Conservation (phyloP, 2,888 invertebrate species). For the Exephanes ischioxanthus region DNA sequence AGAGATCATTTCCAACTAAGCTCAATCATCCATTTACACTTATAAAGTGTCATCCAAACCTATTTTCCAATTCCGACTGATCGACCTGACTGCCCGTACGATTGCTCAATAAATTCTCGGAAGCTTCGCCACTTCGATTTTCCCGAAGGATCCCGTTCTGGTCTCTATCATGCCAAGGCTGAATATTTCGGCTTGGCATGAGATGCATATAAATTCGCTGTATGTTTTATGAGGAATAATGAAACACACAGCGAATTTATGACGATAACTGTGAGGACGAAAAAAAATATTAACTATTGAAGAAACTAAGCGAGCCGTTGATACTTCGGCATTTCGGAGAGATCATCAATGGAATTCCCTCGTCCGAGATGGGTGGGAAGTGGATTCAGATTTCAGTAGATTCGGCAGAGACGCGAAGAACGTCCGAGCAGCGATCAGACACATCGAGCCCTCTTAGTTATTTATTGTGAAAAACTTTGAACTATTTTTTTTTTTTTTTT, state of each 20-base stretch:
- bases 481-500: slow-evolving; percentile 59
- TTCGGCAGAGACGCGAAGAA: background rate
- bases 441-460: slow-evolving; percentile 27
- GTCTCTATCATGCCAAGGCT: background rate
- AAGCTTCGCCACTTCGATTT: slow-evolving; percentile 45
- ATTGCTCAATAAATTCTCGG: slow-evolving; percentile 55
- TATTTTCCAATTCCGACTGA: slow-evolving; percentile 69
- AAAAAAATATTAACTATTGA: background rate
- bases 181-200: background rate
- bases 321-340: background rate
- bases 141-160: slow-evolving; percentile 10
- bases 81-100: slow-evolving; percentile 57
- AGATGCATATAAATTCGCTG: background rate
- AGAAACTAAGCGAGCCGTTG: background rate
- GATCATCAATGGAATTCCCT: background rate
- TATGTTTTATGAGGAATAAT: too few species aligned
- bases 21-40: slow-evolving; percentile 63
- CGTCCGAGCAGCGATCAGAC: slow-evolving; percentile 33
- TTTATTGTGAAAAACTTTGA: slow-evolving; percentile 43
- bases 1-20: slow-evolving; percentile 62
- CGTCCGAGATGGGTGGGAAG: background rate
- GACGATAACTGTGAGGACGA: too few species aligned
- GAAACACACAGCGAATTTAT: too few species aligned
- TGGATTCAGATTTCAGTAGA: background rate
- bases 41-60: slow-evolving; percentile 63